Evolutionary conservation across 2,113 vertebrate species (phyloP).

Genomic region (Dipodomys ordii): DNA sequence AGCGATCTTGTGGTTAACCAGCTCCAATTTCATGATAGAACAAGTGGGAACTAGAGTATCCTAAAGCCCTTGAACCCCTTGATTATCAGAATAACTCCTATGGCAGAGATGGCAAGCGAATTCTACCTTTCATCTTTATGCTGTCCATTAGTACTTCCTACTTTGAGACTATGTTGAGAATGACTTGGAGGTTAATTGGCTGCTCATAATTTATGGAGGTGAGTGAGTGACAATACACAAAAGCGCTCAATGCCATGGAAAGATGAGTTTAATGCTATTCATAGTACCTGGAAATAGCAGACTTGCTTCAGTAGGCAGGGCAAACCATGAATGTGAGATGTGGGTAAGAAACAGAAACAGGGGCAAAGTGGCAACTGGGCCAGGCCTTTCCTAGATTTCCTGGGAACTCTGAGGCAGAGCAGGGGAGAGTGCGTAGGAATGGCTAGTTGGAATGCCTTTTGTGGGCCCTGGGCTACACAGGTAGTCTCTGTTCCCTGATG

Average conservation of each 20-base stretch:
- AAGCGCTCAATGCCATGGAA: not conserved
- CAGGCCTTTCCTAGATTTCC: not conserved
- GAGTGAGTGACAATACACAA: not conserved
- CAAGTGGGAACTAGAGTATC: not conserved
- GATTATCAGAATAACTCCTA: not conserved
- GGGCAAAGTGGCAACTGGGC: not conserved
- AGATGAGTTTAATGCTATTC: not conserved
- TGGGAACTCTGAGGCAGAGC: not conserved
- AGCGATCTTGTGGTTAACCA: not conserved
- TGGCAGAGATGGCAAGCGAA: not conserved
- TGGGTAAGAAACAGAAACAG: not conserved
- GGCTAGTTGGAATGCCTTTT: not conserved
- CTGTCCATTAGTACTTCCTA: not conserved
- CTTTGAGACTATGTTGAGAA: not conserved
- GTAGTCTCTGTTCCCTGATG: not conserved
- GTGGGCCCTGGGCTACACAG: too few relatives aligned
- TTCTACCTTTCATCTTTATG: not conserved
- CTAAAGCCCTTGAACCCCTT: not conserved
- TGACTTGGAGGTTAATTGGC: not conserved
- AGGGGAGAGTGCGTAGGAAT: not conserved
- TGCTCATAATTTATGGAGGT: not conserved
- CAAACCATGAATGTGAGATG: not conserved
- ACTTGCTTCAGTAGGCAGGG: accelerated
- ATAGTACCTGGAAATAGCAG: not conserved
- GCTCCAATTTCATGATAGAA: not conserved